Evolutionary conservation across 2,888 invertebrate species (phyloP).

Genomic region (Coelopa pilipes): DNA sequence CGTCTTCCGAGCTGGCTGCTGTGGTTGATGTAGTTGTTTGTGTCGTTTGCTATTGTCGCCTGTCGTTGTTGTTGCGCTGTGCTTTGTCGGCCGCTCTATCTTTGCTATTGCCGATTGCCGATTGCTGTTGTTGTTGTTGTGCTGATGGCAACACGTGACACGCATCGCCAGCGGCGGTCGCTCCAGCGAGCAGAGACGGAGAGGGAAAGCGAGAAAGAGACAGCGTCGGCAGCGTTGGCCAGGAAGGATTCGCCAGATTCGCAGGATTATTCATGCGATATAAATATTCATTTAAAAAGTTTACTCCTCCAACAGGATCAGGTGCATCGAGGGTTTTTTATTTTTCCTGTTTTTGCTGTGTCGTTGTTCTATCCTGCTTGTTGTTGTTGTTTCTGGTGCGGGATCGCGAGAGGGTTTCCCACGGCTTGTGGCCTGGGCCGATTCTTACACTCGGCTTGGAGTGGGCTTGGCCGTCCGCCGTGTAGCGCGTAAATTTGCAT

Average conservation of each 20-base stretch:
- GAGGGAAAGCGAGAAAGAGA: neutral
- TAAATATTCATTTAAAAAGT: constrained; percentile 27
- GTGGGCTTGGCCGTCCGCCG: neutral
- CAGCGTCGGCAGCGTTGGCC: neutral
- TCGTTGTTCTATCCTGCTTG: neutral
- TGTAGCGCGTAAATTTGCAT: constrained; percentile 15
- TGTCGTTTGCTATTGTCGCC: too few species aligned
- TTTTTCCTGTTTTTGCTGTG: neutral
- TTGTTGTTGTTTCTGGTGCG: neutral
- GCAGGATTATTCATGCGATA: neutral
- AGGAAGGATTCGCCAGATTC: neutral
- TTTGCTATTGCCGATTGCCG: too few species aligned
- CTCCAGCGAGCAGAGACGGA: neutral
- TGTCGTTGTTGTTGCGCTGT: too few species aligned
- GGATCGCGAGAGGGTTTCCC: too few species aligned
- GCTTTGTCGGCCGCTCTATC: too few species aligned
- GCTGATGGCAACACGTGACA: neutral
- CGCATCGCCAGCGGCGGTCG: neutral
- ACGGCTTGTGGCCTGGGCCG: too few species aligned
- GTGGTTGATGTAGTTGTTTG: too few species aligned
- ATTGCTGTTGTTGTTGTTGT: too few species aligned
- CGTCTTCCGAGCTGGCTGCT: too few species aligned
- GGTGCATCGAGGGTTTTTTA: constrained; percentile 3
- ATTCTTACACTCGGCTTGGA: neutral
- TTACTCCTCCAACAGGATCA: neutral